phyloP scores from a whole-genome alignment of 2,888 invertebrate species.

The Rhingia rostrata region DNA sequence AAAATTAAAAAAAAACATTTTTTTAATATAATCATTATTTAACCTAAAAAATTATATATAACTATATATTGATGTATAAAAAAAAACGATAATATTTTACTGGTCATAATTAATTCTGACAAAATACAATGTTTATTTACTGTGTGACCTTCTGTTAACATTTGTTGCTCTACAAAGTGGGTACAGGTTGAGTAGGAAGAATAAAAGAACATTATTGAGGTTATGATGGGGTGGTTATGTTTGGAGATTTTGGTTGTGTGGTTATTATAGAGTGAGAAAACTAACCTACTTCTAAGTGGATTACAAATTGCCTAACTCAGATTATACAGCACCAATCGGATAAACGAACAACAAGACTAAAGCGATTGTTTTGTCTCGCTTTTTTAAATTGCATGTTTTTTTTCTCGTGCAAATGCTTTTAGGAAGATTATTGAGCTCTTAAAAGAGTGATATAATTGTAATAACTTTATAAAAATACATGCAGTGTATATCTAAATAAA shows the following conservation, averaged over 20 bases:
- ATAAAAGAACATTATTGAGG: slow-evolving; percentile 42
- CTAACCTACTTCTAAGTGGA: slow-evolving; percentile 28
- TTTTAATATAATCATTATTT: slow-evolving; percentile 31
- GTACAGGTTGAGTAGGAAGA: slow-evolving; percentile 5
- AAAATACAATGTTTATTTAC: slow-evolving; percentile 37
- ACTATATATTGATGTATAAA: slow-evolving; percentile 24
- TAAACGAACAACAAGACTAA: slow-evolving; percentile 59
- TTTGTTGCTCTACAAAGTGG: slow-evolving; percentile 24
- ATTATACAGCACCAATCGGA: slow-evolving; percentile 66
- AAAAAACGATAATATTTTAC: slow-evolving; percentile 19
- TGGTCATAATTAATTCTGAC: slow-evolving; percentile 62
- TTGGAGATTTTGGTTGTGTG: slow-evolving; percentile 35
- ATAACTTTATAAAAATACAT: slow-evolving; percentile 29
- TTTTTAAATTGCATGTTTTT: neutral
- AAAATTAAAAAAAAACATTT: neutral
- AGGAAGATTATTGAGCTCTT: slow-evolving; percentile 31
- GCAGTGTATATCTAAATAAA: slow-evolving; percentile 5
- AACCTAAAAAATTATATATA: slow-evolving; percentile 36
- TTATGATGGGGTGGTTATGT: slow-evolving; percentile 52
- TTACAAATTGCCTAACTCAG: slow-evolving; percentile 66
- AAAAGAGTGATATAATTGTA: slow-evolving; percentile 25
- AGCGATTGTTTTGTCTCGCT: neutral
- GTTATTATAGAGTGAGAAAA: slow-evolving; percentile 33
- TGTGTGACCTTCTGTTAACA: slow-evolving; percentile 65
- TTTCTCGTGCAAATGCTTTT: slow-evolving; percentile 9